Evolutionary conservation across 2,888 invertebrate species (phyloP).

Genomic region (Amiota mariae): DNA sequence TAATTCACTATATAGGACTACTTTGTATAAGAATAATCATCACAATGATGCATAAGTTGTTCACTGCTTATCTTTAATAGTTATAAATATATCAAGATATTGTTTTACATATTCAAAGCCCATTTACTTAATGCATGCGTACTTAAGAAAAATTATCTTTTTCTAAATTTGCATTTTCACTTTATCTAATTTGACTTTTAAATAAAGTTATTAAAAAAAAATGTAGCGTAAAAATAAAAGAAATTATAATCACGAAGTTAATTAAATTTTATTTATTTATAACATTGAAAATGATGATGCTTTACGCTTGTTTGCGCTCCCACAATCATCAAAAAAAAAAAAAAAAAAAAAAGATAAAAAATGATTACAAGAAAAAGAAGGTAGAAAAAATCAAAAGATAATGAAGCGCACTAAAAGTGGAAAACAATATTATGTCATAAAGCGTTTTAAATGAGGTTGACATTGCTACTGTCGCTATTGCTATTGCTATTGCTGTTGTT

Average conservation of each 20-base stretch:
- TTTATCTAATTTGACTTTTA: not conserved
- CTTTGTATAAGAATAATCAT: too few species aligned
- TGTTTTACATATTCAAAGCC: too few species aligned
- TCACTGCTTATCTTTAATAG: too few species aligned
- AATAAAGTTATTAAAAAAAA: not conserved
- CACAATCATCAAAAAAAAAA: not conserved
- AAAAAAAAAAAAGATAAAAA: conserved; percentile 5
- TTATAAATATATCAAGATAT: too few species aligned
- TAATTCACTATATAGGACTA: too few species aligned
- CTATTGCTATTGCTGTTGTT: conserved; percentile 24
- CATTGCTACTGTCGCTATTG: not conserved
- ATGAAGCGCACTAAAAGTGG: not conserved
- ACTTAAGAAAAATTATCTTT: too few species aligned
- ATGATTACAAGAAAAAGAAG: conserved; percentile 51
- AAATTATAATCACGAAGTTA: conserved; percentile 1
- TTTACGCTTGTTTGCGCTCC: conserved; percentile 35
- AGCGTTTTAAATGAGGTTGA: conserved; percentile 22
- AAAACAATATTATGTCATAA: conserved; percentile 58
- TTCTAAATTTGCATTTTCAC: not conserved
- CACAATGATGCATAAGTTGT: too few species aligned
- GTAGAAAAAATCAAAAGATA: conserved; percentile 41
- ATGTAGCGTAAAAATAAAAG: not conserved
- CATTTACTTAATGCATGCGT: too few species aligned
- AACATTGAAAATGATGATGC: not conserved
- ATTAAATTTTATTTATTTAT: conserved; percentile 18